Conservation (phyloP, 2,113 vertebrate species). For the Oreochromis aureus region DNA sequence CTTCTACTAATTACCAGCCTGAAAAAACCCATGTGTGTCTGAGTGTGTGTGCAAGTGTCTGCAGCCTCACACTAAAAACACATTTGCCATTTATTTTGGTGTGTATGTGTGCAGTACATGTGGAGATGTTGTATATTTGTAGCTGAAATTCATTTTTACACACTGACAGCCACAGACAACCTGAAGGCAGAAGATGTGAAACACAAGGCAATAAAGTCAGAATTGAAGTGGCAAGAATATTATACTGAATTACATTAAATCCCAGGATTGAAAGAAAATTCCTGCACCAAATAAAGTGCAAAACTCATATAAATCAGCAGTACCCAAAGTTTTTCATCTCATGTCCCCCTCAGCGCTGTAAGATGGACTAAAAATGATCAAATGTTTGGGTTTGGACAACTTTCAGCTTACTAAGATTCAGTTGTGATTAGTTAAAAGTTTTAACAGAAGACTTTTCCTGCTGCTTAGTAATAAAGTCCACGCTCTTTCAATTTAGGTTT, state of each 20-base stretch:
- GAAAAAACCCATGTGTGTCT: not conserved
- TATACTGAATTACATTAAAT: not conserved
- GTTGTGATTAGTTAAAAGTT: not conserved
- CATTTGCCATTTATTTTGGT: constrained; percentile 9
- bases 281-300: not conserved
- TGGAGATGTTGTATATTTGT: not conserved
- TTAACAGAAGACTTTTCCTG: not conserved
- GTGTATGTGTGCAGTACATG: not conserved
- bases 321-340: not conserved
- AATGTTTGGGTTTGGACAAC: not conserved
- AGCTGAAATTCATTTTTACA: not conserved
- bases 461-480: not conserved
- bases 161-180: not conserved
- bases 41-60: not conserved
- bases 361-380: not conserved
- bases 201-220: not conserved
- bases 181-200: not conserved
- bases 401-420: not conserved
- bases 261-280: not conserved
- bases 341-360: not conserved
- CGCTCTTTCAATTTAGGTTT: not conserved
- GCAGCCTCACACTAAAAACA: constrained; percentile 27
- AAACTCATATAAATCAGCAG: not conserved
- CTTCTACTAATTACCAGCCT: constrained; percentile 52
- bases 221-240: not conserved